Evolutionary conservation across 2,888 invertebrate genomes (phyloP).

Genomic region (Baronia brevicornis): DNA sequence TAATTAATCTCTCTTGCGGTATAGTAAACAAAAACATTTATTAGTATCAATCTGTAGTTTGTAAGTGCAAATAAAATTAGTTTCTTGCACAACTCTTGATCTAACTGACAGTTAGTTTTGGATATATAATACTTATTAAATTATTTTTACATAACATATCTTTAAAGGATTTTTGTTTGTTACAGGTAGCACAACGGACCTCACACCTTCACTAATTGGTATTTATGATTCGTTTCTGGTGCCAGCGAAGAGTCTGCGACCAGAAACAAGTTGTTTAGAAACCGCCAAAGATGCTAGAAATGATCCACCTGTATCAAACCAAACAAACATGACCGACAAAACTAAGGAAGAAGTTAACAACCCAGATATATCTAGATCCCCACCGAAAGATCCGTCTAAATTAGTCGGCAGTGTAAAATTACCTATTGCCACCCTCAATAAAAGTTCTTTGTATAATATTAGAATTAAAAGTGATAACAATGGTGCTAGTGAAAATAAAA

Average conservation of each 20-base stretch:
- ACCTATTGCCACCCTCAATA: conserved; percentile 55
- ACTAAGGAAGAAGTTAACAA: conserved; percentile 27
- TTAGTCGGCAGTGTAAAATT: conserved; percentile 58
- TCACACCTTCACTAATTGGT: conserved; percentile 89
- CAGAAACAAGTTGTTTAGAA: conserved; percentile 45
- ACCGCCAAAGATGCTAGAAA: conserved; percentile 70
- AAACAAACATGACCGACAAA: conserved; percentile 31
- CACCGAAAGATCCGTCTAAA: conserved; percentile 47
- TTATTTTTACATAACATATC: conserved; percentile 1
- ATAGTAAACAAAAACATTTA: neutral
- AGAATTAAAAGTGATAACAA: conserved; percentile 64
- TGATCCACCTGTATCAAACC: conserved; percentile 51
- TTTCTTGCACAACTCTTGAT: too few species aligned
- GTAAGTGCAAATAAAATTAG: too few species aligned
- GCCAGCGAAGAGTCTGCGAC: conserved; percentile 50
- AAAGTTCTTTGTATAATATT: conserved; percentile 56
- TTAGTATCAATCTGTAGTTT: too few species aligned
- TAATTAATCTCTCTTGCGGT: too few species aligned
- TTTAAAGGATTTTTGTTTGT: conserved; percentile 38
- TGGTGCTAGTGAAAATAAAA: conserved; percentile 43
- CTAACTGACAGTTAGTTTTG: neutral
- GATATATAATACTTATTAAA: neutral
- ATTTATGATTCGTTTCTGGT: conserved; percentile 88
- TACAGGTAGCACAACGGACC: conserved; percentile 90
- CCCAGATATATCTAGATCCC: conserved; percentile 24